Base-by-base conservation (phyloP, 2,113 vertebrate species). In the Chlorodrepanis virens region DNA sequence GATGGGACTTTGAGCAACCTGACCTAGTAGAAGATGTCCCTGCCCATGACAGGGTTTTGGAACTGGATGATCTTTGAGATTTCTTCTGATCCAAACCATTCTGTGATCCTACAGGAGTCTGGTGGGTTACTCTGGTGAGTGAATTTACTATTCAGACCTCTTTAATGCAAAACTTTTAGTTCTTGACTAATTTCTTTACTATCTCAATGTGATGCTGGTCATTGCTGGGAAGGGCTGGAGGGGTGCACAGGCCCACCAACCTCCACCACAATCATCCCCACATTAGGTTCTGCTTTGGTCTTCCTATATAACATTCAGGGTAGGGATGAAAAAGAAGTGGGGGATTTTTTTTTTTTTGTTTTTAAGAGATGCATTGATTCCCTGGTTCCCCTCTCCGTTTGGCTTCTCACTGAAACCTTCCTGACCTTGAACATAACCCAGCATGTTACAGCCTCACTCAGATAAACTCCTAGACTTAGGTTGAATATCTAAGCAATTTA, bases 261-360 rank as follows among this genome's bases (percentile, higher is more conserved):
- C 6, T 77, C 29, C 12, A 52, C 14, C 1, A 3, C 33, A 78
- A 17, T 77, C 7, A 44, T 16, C 22, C 45, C 29, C 14, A 29
- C 5, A 42, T 42, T 37, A 45, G 40, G 52, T 72, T 64, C 49
- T 52, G 8, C 14, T 75, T 82, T 82, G 35, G 8, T 33, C 33
- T 18, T 85, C 31, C 18, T 77, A 4, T 39, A 6, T 8, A 68
- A 68, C 2, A 2, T 29, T 65, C 27, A 4, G 3, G 6, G 6
- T 40, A 12, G 6, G 3, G 2, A 4, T 72, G 14, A 35, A 54
- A 71, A 44, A 78, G 23, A 44, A 52, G 15, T 21, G 12, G 6
- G 5, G 12, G 12, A 7, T 56, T 14, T 45, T 1, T 2, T 1
- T 2, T 10, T 50, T 71, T 45, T 44, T 40, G 12, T 1, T 74